Evolutionary conservation across 2,113 vertebrate genomes (phyloP).

Genomic region (Corythoichthys haematopterus): DNA sequence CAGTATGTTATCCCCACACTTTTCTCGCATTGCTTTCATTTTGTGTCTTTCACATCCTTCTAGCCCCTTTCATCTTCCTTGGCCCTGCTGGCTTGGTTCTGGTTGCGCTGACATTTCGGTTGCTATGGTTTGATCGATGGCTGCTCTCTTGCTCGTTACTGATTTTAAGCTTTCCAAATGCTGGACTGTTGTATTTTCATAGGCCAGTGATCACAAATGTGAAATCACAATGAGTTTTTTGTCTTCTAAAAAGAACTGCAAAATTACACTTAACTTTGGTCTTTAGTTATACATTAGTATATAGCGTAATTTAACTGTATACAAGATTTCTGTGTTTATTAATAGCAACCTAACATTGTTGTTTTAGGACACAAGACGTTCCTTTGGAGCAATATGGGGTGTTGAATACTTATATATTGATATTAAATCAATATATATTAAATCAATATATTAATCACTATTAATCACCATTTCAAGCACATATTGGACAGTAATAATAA

Average conservation of each 20-base stretch:
- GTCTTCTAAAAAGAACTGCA: neutral
- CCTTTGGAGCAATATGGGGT: no score
- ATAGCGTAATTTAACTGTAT: neutral
- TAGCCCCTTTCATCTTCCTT: conserved; percentile 43
- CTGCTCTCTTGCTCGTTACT: neutral
- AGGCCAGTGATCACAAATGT: neutral
- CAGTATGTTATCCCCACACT: conserved; percentile 70
- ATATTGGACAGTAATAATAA: neutral
- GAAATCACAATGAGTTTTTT: neutral
- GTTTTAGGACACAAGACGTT: neutral
- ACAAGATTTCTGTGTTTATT: neutral
- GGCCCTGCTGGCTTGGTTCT: conserved; percentile 20
- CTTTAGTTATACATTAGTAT: neutral
- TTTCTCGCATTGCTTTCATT: conserved; percentile 65
- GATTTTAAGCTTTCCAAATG: conserved; percentile 1
- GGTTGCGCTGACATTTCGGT: conserved; percentile 27
- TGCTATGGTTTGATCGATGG: conserved; percentile 16
- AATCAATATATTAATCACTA: neutral
- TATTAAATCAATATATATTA: no score
- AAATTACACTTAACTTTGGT: neutral
- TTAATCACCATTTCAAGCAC: neutral
- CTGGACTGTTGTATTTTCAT: neutral
- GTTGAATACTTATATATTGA: no score
- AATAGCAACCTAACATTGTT: neutral
- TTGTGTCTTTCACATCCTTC: conserved; percentile 47